Evolutionary conservation across 2,113 vertebrate species (phyloP).

Genomic region (Eira barbara): DNA sequence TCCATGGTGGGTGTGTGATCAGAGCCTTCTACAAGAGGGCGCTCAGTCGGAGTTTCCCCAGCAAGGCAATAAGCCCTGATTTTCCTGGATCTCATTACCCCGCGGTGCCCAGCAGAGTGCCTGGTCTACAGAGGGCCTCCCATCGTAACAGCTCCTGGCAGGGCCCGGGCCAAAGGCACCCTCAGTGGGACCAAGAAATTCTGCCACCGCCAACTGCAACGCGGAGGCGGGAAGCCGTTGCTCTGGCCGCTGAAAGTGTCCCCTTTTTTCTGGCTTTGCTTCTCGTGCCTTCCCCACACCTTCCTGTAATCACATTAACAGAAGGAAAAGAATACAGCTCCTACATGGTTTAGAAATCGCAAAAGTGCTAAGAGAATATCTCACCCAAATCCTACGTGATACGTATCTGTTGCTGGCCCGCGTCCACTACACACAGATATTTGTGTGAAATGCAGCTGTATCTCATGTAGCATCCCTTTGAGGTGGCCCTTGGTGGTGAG

Average conservation of each 20-base stretch:
- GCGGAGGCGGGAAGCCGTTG: not conserved
- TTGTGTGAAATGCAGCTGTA: not conserved
- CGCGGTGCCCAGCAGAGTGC: accelerated
- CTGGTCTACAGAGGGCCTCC: not conserved
- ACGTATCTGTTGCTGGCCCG: not conserved
- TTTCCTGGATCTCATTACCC: accelerated
- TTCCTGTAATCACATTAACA: not conserved
- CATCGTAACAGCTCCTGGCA: accelerated
- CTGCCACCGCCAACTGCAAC: accelerated
- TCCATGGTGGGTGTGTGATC: accelerated
- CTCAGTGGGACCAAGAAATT: accelerated
- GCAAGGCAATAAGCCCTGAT: not conserved
- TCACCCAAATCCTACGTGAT: not conserved
- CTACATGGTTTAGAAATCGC: not conserved
- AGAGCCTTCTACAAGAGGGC: accelerated
- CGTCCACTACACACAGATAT: not conserved
- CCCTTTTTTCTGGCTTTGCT: not conserved
- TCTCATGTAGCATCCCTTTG: not conserved
- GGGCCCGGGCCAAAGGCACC: accelerated
- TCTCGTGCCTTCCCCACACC: not conserved
- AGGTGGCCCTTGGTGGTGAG: not conserved
- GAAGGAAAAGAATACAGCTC: not conserved
- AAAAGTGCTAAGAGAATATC: not conserved
- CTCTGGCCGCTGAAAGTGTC: not conserved
- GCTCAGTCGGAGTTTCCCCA: not conserved